Evolutionary conservation across 2,113 vertebrate genomes (phyloP), one percentile per base, ranked within the genome.

Genomic region (Rattus rattus): DNA sequence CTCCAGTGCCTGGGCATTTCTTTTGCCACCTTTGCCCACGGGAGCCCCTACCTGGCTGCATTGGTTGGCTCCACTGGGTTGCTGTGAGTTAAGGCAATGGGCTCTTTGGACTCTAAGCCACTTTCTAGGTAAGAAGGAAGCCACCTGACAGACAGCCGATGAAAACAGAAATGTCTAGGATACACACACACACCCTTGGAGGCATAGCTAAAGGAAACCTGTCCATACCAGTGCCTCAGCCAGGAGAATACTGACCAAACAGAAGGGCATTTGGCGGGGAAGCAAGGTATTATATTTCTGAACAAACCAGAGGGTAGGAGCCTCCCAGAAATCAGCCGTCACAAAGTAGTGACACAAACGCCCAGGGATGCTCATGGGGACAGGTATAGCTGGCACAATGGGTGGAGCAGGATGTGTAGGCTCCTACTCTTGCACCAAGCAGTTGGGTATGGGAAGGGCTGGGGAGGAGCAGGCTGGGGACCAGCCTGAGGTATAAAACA

Each of bases 301-400:
- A 43, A 91, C 36, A 63, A 73, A 5, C 33, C 77, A 84, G 11
- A 56, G n/a, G 76, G 26, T 1, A 7, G 76, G 81, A 95, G 30
- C 75, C 76, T 33, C 70, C 85, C 28, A 22, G 72, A 73, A 92
- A 12, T 49, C 61, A 93, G 67, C 5, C 22, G n/a, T 86, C 84
- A 77, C 13, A 28, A 91, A 69, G 56, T 76, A 79, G 81, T 77
- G 92, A 91, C 39, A 86, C 93, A 96, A 93, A 84, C 94, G 73
- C 61, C 83, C 63, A 20, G n/a, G 22, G 22, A 47, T 49, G n/a
- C 13, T 67, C 67, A 69, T 61, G 65, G 81, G 76, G 80, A 73
- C 30, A 24, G 94, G 80, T 0, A 1, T 14, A 73, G 65, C 49
- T 12, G 84, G 79, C 72, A 88, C 72, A 67, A 19, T 52, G 85